Percentiles rank a stretch among this genome's conserved stretches.
Conservation (phyloP, 2,113 vertebrate species). For the Cebidichthys violaceus region DNA sequence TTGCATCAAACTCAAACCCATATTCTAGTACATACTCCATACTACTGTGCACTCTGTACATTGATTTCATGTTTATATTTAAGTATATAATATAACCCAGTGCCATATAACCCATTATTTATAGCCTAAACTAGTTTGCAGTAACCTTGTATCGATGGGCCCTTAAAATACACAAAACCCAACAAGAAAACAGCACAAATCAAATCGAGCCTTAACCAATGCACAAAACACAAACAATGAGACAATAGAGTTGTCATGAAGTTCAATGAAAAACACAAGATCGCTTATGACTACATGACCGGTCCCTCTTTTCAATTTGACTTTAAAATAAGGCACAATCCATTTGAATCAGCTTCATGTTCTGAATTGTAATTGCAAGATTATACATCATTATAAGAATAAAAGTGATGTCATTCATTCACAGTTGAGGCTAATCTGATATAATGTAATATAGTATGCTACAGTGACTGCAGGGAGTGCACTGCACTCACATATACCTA, state of each 20-base stretch:
- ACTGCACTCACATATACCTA: background rate
- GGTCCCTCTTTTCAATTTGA: background rate
- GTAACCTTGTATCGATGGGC: background rate
- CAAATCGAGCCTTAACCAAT: background rate
- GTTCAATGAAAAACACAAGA: background rate
- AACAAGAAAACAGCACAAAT: background rate
- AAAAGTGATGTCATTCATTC: background rate
- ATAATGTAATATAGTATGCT: background rate
- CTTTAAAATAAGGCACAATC: background rate
- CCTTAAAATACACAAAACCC: background rate
- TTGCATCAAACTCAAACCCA: background rate
- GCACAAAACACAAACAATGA: background rate
- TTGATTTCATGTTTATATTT: background rate
- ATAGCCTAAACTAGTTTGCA: background rate
- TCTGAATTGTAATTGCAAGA: background rate
- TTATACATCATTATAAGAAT: background rate
- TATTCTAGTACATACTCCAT: background rate
- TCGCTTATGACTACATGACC: background rate
- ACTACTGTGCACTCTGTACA: background rate
- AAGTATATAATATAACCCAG: background rate
- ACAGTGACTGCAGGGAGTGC: background rate
- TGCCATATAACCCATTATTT: background rate
- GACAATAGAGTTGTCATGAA: too few relatives aligned
- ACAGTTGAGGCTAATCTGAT: background rate
- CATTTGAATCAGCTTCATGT: background rate